Evolutionary conservation across 2,797 vertebrate genomes (phyloP).

Genomic region (Lepus oiostolus): DNA sequence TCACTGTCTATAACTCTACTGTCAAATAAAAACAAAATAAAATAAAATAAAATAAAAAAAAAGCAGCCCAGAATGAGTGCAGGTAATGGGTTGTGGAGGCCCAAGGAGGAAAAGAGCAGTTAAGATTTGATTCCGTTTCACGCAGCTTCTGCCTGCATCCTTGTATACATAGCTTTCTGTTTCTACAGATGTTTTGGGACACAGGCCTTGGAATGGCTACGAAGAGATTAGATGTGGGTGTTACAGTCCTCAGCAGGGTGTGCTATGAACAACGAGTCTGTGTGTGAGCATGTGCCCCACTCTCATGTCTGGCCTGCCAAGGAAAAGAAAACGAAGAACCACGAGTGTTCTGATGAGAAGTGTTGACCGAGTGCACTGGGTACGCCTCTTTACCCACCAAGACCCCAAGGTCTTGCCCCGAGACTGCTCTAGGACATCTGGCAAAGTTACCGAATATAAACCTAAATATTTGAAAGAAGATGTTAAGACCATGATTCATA

Average conservation of each 20-base stretch:
- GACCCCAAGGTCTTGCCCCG: background rate
- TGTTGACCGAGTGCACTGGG: background rate
- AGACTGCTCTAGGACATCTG: background rate
- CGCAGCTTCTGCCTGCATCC: background rate
- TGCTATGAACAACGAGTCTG: background rate
- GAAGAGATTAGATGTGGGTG: background rate
- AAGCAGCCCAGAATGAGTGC: too few species aligned
- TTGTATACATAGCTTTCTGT: background rate
- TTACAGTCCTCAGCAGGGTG: background rate
- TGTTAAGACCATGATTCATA: background rate
- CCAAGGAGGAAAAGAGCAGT: background rate
- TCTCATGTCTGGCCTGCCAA: background rate
- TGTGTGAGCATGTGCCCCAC: background rate
- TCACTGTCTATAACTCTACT: too few species aligned
- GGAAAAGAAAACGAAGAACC: background rate
- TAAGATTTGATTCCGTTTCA: background rate
- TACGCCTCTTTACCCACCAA: background rate
- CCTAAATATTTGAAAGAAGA: conserved; percentile 36
- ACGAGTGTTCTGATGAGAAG: background rate
- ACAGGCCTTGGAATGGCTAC: background rate
- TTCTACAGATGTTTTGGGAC: background rate
- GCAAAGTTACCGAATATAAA: background rate
- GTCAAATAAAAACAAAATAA: too few species aligned
- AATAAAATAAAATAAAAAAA: too few species aligned
- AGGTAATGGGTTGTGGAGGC: background rate